phyloP scores from a whole-genome alignment of 1,140 invertebrate genomes.

The fruit fly (Drosophila melanogaster) region DNA sequence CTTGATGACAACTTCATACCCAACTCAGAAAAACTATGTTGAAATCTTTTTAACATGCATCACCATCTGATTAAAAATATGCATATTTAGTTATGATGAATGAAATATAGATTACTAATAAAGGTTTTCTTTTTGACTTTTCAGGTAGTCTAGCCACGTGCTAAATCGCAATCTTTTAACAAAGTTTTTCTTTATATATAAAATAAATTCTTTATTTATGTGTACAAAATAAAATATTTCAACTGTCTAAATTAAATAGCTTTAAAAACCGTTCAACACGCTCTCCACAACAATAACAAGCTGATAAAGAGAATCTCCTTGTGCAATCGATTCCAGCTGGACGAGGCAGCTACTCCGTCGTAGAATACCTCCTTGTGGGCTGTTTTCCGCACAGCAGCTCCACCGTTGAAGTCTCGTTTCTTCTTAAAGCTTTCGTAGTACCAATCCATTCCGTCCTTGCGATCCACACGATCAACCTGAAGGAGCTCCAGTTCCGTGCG shows the following conservation, averaged over 20 bases:
- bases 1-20: conserved; percentile 24
- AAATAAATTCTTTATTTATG: conserved; percentile 45
- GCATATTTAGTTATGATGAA: background rate
- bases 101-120: background rate
- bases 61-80: conserved; percentile 48
- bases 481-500: conserved; percentile 51
- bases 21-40: conserved; percentile 48
- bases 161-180: background rate
- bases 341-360: conserved; percentile 24
- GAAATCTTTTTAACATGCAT: conserved; percentile 61
- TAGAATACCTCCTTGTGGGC: conserved; percentile 50
- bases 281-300: conserved; percentile 48
- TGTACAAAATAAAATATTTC: conserved; percentile 54
- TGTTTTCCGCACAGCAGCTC: conserved; percentile 38
- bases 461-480: conserved; percentile 46
- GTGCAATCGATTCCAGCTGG: conserved; percentile 25
- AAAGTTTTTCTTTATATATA: conserved; percentile 10
- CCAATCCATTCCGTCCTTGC: conserved; percentile 87
- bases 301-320: conserved; percentile 35
- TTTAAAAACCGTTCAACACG: conserved; percentile 68
- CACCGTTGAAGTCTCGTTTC: conserved; percentile 59
- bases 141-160: conserved; percentile 5
- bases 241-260: conserved; percentile 46
- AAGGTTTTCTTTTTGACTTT: conserved; percentile 10
- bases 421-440: conserved; percentile 91